A percentile compares a stretch with the other conserved stretches of the same genome.
These are phyloP conservation scores for Sarcophaga rosellei DNA, from an alignment of 2,888 invertebrate genomes.

Conservation along the genomic window DNA sequence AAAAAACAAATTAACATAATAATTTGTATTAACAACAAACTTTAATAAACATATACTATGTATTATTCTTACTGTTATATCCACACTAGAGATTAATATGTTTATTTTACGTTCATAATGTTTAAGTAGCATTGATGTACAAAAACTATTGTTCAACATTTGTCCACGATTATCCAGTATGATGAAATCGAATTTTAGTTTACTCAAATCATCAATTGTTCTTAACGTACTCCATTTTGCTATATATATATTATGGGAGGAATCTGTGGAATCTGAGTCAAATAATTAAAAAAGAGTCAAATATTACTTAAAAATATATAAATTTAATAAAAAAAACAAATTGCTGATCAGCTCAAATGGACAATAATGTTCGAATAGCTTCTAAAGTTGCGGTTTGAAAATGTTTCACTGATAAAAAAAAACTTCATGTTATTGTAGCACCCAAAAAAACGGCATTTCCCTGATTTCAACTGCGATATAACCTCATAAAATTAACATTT, in stretches of 20 bases:
- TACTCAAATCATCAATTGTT: slow-evolving; percentile 76
- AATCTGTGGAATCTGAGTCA: slow-evolving; percentile 73
- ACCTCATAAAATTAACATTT: no score
- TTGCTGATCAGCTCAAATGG: not conserved
- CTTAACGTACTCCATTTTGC: slow-evolving; percentile 78
- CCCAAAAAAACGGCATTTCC: no score
- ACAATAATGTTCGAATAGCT: not conserved
- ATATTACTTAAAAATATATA: not conserved
- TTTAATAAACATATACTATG: not conserved
- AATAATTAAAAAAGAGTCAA: not conserved
- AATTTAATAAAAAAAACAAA: not conserved
- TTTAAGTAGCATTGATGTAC: slow-evolving; percentile 78
- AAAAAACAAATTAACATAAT: not conserved
- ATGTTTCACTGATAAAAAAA: not conserved
- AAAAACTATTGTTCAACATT: slow-evolving; percentile 78
- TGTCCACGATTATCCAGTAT: slow-evolving; percentile 79
- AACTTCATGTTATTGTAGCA: no score
- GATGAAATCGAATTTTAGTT: slow-evolving; percentile 77
- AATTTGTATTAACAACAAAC: not conserved
- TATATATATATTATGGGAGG: slow-evolving; percentile 76
- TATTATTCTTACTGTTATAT: slow-evolving; percentile 76
- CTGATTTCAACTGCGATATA: no score
- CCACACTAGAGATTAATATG: slow-evolving; percentile 78
- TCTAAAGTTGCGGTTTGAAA: not conserved
- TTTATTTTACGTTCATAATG: slow-evolving; percentile 78